Base-by-base conservation (phyloP, 2,797 vertebrate genomes). In the Phoebastria nigripes region DNA sequence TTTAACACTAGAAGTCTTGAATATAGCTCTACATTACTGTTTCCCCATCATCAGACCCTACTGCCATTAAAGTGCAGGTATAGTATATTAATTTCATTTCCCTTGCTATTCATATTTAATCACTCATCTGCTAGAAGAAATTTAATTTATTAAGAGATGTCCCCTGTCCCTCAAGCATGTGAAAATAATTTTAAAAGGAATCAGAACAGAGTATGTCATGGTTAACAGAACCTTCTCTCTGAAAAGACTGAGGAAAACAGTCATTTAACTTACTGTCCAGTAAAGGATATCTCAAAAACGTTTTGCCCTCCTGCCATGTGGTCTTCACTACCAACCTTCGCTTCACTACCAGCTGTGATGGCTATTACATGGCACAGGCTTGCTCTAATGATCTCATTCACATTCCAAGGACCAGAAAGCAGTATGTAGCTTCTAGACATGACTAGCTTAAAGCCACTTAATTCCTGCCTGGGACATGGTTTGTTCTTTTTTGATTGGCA, bases 11-110 rank as follows among this genome's bases (percentile, higher is more conserved):
- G n/a, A 84, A 82, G 6, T 12, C 33, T 19, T 35, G 12, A 77
- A 15, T 12, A 15, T 0, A 42, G 28, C 37, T 54, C 66, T 3
- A 11, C 12, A 5, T 20, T 14, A 12, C 24, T 55, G 5, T 14
- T 66, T 21, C 39, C 41, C 54, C 88, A 0, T 12, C 81, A 42
- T 9, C 12, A 20, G n/a, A 22, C n/a, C 70, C 63, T 14, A 11
- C 58, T 33, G 39, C 46, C 49, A 47, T 6, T 24, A 1, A 63
- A 54, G 66, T 6, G 20, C 46, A 74, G 21, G 12, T 21, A 12
- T 1, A 33, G 31, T 12, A 25, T 10, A 63, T 20, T 18, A 1
- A 21, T 51, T 63, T 54, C 10, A 26, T 46, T 70, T 39, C 25
- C 46, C 2, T 39, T 61, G 8, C 42, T 52, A 46, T 24, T 89